Percentiles rank a stretch among this genome's conserved stretches.
Evolutionary conservation across 1,140 invertebrate species (phyloP).

Genomic region (Polypedilum pembai): DNA sequence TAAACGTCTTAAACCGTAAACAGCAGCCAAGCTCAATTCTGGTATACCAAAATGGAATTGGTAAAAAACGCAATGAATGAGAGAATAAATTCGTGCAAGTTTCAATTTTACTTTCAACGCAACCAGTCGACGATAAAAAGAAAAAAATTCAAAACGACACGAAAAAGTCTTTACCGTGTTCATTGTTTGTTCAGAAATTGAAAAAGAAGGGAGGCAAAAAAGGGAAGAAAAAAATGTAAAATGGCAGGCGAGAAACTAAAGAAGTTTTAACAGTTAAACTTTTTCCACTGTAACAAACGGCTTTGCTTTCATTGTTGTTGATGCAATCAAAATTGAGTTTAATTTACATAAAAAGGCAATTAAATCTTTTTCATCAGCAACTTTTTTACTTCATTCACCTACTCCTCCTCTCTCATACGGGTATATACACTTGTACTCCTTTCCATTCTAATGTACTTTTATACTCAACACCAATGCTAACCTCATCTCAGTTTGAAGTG

Average conservation of each 20-base stretch:
- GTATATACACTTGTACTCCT: neutral
- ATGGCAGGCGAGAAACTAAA: slow-evolving; percentile 16
- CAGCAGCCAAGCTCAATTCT: neutral
- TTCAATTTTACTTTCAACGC: slow-evolving; percentile 13
- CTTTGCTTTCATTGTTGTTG: slow-evolving; percentile 26
- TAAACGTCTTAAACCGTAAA: slow-evolving; percentile 6
- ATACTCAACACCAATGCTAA: slow-evolving; percentile 22
- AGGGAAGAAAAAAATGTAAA: neutral
- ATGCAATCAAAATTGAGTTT: slow-evolving; percentile 28
- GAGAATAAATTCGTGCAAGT: neutral
- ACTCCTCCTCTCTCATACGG: neutral
- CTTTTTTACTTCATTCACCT: neutral
- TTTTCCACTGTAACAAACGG: slow-evolving; percentile 25
- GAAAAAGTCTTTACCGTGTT: slow-evolving; percentile 10
- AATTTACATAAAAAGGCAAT: slow-evolving; percentile 28
- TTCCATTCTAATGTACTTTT: neutral
- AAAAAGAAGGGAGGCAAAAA: neutral
- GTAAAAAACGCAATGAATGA: neutral
- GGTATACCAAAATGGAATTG: neutral
- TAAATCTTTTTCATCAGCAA: slow-evolving; percentile 27
- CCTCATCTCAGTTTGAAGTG: slow-evolving; percentile 4
- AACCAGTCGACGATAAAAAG: neutral
- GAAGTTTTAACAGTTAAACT: neutral
- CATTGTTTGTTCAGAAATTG: neutral
- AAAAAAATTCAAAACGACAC: neutral